phyloP scores from a whole-genome alignment of 1,140 invertebrate genomes.

The Harlomillsia oculata region DNA sequence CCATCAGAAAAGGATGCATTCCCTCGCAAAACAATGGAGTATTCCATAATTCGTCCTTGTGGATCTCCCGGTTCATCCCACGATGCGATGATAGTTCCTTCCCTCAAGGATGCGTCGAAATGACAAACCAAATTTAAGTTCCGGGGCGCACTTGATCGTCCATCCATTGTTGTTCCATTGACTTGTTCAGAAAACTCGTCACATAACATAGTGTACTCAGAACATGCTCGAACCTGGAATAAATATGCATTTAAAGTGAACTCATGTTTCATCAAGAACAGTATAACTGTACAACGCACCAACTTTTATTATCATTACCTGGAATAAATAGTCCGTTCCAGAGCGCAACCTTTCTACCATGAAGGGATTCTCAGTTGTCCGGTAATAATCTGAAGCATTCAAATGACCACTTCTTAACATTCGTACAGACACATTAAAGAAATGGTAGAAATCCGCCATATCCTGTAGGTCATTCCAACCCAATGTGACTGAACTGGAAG shows the following conservation, averaged over 20 bases:
- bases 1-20: conserved; percentile 51
- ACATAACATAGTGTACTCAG: conserved; percentile 61
- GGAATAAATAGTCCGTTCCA: conserved; percentile 65
- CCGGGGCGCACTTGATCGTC: conserved; percentile 51
- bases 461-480: conserved; percentile 58
- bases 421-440: conserved; percentile 25
- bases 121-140: conserved; percentile 56
- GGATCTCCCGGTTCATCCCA: conserved; percentile 60
- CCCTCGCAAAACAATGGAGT: conserved; percentile 53
- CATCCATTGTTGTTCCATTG: conserved; percentile 69
- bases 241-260: conserved; percentile 3
- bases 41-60: conserved; percentile 64
- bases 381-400: not conserved
- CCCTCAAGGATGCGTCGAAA: conserved; percentile 53
- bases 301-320: conserved; percentile 40
- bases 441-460: conserved; percentile 34
- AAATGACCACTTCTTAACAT: not conserved
- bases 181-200: conserved; percentile 62
- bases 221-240: conserved; percentile 57
- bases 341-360: conserved; percentile 41
- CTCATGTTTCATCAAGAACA: not conserved
- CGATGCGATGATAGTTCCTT: conserved; percentile 53
- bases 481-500: conserved; percentile 64
- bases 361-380: conserved; percentile 10
- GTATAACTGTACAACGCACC: not conserved